A percentile compares a stretch with the other conserved stretches of the same genome.
phyloP scores from a whole-genome alignment of 2,888 invertebrate genomes.

The Sericinus montela region DNA sequence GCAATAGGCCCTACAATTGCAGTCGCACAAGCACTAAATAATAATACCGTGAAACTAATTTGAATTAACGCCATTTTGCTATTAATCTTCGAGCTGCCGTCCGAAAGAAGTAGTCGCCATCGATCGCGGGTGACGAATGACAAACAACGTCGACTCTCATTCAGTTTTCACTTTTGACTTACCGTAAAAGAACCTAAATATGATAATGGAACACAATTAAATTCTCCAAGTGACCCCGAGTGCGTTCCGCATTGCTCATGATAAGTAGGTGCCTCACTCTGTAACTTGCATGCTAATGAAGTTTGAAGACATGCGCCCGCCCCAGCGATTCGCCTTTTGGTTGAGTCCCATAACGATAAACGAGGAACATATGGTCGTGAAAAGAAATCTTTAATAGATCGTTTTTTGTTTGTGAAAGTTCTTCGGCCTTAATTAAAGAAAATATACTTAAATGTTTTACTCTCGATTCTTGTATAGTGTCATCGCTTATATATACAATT shows the following conservation, averaged over 20 bases:
- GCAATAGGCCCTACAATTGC: slow-evolving; percentile 61
- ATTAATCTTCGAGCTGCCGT: slow-evolving; percentile 45
- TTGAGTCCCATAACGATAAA: slow-evolving; percentile 47
- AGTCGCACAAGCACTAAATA: slow-evolving; percentile 46
- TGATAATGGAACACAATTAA: slow-evolving; percentile 79
- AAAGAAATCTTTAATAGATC: slow-evolving; percentile 60
- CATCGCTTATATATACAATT: no score
- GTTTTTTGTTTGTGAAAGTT: slow-evolving; percentile 65
- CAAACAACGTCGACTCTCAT: slow-evolving; percentile 56
- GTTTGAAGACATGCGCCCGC: slow-evolving; percentile 37
- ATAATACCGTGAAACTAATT: slow-evolving; percentile 42
- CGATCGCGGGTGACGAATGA: slow-evolving; percentile 72
- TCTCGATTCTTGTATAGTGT: not conserved
- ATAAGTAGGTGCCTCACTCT: slow-evolving; percentile 62
- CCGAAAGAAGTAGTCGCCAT: slow-evolving; percentile 67
- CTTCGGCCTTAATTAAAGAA: slow-evolving; percentile 29
- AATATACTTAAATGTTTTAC: no score
- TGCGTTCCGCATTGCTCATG: slow-evolving; percentile 74
- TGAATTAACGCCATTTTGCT: slow-evolving; percentile 48
- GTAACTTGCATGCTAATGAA: slow-evolving; percentile 63
- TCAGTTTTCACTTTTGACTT: slow-evolving; percentile 78
- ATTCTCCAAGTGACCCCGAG: slow-evolving; percentile 69
- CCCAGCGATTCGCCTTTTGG: slow-evolving; percentile 46
- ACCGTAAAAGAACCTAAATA: slow-evolving; percentile 78
- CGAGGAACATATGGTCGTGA: slow-evolving; percentile 54